Evolutionary conservation across 1,140 invertebrate genomes (phyloP).

Genomic region (Ceratitis capitata): DNA sequence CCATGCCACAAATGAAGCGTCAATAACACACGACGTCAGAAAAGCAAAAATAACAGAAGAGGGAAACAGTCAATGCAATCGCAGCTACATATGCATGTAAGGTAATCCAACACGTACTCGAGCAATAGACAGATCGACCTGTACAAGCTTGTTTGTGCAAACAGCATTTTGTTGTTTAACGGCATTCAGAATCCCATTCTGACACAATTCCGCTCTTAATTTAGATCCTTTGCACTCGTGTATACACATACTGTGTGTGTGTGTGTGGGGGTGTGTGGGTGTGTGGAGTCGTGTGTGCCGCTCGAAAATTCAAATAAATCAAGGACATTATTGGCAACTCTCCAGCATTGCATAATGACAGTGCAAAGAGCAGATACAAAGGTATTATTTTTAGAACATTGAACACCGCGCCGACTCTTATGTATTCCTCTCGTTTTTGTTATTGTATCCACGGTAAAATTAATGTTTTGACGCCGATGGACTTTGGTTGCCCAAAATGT

Average conservation of each 20-base stretch:
- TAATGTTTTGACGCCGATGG: not conserved
- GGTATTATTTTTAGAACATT: not conserved
- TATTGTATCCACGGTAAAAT: not conserved
- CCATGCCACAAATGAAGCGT: not conserved
- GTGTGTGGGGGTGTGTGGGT: not conserved
- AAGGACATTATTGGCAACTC: slow-evolving; percentile 9
- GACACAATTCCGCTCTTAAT: slow-evolving; percentile 5
- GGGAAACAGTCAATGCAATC: not conserved
- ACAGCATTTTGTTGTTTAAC: not conserved
- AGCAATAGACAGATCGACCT: not conserved
- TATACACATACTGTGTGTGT: not conserved
- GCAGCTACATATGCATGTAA: not conserved
- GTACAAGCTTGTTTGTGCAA: not conserved
- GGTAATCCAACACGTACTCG: not conserved
- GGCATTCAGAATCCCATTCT: not conserved
- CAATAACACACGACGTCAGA: not conserved
- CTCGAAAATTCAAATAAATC: slow-evolving; percentile 33
- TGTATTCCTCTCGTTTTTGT: not conserved
- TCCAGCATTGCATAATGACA: not conserved
- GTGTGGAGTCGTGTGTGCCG: not conserved
- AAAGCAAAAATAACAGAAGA: not conserved
- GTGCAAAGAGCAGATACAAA: not conserved
- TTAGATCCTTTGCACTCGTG: not conserved
- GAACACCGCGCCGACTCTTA: too few species aligned
- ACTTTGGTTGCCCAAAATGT: not conserved